These are phyloP conservation scores for Drosophila gunungcola DNA, from an alignment of 1,140 invertebrate species.

Conservation along the genomic window DNA sequence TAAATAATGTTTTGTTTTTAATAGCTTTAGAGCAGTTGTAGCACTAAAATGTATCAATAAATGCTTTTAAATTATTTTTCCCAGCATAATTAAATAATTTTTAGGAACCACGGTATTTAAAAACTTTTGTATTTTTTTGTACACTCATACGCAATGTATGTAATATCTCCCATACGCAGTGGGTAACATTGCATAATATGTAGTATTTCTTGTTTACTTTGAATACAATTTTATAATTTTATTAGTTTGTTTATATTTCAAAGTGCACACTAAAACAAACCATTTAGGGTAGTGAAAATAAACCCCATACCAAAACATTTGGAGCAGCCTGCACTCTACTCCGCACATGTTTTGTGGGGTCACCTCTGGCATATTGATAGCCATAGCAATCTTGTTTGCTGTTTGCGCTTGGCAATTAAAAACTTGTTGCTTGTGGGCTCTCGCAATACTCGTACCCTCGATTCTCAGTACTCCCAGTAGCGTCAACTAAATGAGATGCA, in stretches of 20 bases:
- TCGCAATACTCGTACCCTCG: constrained; percentile 10
- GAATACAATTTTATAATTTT: background rate
- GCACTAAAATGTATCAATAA: too few species aligned
- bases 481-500: constrained; percentile 33
- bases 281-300: background rate
- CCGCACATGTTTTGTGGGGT: constrained; percentile 14
- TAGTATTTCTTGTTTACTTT: background rate
- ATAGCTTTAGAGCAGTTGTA: too few species aligned
- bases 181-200: background rate
- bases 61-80: too few species aligned
- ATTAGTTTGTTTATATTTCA: too few species aligned
- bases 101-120: too few species aligned
- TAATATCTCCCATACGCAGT: constrained; percentile 14
- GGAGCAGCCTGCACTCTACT: background rate
- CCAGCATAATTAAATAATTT: too few species aligned
- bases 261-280: background rate
- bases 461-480: constrained; percentile 1
- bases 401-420: constrained; percentile 61
- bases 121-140: too few species aligned
- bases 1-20: too few species aligned
- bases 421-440: constrained; percentile 75
- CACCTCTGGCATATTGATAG: constrained; percentile 38
- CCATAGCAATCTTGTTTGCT: constrained; percentile 47
- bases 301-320: background rate
- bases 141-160: background rate